Evolutionary conservation across 2,113 vertebrate genomes (phyloP).

Genomic region (Vanacampus margaritifer): DNA sequence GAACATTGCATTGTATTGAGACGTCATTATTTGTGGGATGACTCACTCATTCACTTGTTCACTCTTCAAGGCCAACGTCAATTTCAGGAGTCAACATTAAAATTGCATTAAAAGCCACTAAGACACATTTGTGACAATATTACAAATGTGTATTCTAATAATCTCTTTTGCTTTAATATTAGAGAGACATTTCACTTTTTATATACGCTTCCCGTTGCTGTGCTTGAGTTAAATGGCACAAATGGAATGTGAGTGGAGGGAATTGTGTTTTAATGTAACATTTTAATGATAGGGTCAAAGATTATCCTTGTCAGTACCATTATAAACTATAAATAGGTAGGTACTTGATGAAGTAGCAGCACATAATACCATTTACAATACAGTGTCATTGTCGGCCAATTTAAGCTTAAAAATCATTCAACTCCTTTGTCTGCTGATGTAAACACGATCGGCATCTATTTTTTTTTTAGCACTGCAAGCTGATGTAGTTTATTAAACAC

Average conservation of each 20-base stretch:
- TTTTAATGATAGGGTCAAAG: neutral
- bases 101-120: neutral
- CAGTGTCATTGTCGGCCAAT: neutral
- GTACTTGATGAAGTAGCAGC: neutral
- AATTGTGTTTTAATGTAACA: neutral
- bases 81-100: neutral
- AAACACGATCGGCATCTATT: neutral
- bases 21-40: slow-evolving; percentile 14
- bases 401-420: neutral
- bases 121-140: neutral
- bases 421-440: neutral
- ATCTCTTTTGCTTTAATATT: too few relatives aligned
- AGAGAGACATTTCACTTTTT: too few relatives aligned
- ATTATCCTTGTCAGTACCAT: neutral
- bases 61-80: slow-evolving; percentile 17
- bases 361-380: neutral
- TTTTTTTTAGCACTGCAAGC: neutral
- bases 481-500: neutral
- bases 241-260: neutral
- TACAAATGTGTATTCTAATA: too few relatives aligned
- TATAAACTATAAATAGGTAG: neutral
- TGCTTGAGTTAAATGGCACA: neutral
- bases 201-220: neutral
- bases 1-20: slow-evolving; percentile 16
- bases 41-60: slow-evolving; percentile 34